Base-by-base conservation (phyloP, 1,140 invertebrate species). In the Ptiloglossa arizonensis region DNA sequence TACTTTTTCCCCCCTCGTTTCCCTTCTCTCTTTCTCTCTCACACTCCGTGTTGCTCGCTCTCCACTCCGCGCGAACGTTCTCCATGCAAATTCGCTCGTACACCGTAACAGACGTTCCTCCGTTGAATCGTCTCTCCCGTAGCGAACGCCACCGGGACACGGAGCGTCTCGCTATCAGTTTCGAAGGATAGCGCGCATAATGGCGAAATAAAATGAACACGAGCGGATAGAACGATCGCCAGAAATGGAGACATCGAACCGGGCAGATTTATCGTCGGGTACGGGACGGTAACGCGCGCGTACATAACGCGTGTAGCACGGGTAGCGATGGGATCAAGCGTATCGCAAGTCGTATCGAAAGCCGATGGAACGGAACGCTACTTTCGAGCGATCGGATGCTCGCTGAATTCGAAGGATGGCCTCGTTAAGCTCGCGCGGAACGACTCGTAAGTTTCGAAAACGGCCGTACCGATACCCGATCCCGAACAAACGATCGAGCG, bases 231-330 rank as follows among this genome's bases (percentile, higher is more conserved):
- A 64, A 67, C 66, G 81, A n/a, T 11, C 64, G 64, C 54, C 56
- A 63, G 79, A 68, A 67, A 83, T 69, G 68, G 73, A 83, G 81
- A 82, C 76, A 81, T 82, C 80, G 81, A 64, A 79, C 76, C 8
- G 29, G 15, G 19, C 60, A 69, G 80, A 83, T 83, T 83, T 83
- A 82, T 83, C 74, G 74, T 24, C 44, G 27, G 19, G 0, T n/a
- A 67, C 50, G 72, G 56, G 27, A 60, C 38, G 38, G 64, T 52
- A 66, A 52, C 11, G 17, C 19, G 24, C 19, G 22, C 54, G 24
- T 66, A 74, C 32, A 72, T 72, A 72, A 64, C 27, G n/a, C 44
- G 52, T n/a, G 54, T 64, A 17, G 52, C n/a, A 57, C 17, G 11
- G 19, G 15, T 38, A 48, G 57, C 32, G 32, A 60, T 41, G n/a